Evolutionary conservation across 2,113 vertebrate genomes (phyloP).

Genomic region (Monarcha castaneiventris): DNA sequence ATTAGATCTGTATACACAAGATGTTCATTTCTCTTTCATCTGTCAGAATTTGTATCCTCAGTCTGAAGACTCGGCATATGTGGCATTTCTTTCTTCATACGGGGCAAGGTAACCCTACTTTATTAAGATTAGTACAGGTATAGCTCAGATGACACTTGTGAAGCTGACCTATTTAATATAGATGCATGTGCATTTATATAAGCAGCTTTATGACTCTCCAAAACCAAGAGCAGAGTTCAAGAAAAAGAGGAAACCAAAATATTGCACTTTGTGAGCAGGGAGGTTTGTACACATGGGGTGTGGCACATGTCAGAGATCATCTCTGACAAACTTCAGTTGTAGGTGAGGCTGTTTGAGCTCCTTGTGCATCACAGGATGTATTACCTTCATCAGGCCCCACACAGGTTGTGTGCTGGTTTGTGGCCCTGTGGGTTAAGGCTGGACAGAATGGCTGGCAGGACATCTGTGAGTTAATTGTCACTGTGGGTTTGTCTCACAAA

Average conservation of each 20-base stretch:
- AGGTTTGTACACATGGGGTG: not conserved
- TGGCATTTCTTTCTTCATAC: not conserved
- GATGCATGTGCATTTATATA: not conserved
- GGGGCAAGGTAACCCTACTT: not conserved
- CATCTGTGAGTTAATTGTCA: not conserved
- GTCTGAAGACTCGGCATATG: not conserved
- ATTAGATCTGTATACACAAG: not conserved
- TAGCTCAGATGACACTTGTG: not conserved
- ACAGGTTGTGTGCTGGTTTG: not conserved
- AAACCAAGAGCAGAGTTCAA: not conserved
- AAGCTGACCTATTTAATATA: not conserved
- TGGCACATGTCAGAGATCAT: not conserved
- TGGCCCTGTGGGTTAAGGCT: not conserved
- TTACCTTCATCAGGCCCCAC: not conserved
- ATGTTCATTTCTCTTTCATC: not conserved
- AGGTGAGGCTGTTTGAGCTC: not conserved
- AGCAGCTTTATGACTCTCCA: not conserved
- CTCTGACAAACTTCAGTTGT: not conserved
- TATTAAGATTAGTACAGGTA: not conserved
- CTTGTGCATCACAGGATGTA: not conserved
- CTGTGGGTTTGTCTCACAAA: not conserved
- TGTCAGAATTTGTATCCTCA: not conserved
- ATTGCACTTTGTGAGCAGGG: not conserved
- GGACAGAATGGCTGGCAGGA: not conserved
- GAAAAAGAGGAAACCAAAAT: not conserved